Evolutionary conservation across 2,113 vertebrate genomes (phyloP), one percentile per base, ranked within the genome.

Genomic region (Bubo scandiacus): DNA sequence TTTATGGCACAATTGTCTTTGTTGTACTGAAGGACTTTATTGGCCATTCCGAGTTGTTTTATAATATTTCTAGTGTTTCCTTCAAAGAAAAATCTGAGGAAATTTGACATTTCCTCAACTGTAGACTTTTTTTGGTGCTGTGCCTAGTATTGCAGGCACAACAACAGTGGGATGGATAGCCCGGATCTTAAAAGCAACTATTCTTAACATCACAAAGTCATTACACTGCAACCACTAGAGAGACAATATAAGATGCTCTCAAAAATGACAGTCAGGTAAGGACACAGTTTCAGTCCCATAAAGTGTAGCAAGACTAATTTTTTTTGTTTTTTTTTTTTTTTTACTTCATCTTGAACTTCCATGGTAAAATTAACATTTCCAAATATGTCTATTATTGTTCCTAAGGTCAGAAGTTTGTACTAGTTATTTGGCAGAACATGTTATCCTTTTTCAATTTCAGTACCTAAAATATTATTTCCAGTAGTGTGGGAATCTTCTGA

Each of bases 381-480:
- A 85, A 84, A 66, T 22, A 77, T 6, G 9, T 45, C 42, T 95
- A 3, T 88, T 92, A 47, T 55, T 78, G 26, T 68, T 90, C 38
- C 78, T 61, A 62, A 90, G 88, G 87, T 94, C 95, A 87, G 80
- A 54, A 61, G 70, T 86, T 75, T 83, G 70, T 84, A 17, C 54
- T 15, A 23, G 72, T 80, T 74, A 11, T 65, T 94, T 92, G 57
- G 54, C 86, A 97, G 90, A 68, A 94, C 90, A 94, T 8, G 5
- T 68, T 90, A 81, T 73, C 83, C 87, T 91, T 81, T 86, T 87
- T 80, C 66, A 92, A 68, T 51, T 94, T 65, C 1, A 57, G 80
- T 47, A 86, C 81, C 63, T 85, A 65, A 82, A 93, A 86, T 65
- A 80, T 45, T 87, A 34, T 68, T 97, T 90, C 77, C 86, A 61